phyloP scores from a whole-genome alignment of 2,888 invertebrate genomes.

The Embidobia sp. region DNA sequence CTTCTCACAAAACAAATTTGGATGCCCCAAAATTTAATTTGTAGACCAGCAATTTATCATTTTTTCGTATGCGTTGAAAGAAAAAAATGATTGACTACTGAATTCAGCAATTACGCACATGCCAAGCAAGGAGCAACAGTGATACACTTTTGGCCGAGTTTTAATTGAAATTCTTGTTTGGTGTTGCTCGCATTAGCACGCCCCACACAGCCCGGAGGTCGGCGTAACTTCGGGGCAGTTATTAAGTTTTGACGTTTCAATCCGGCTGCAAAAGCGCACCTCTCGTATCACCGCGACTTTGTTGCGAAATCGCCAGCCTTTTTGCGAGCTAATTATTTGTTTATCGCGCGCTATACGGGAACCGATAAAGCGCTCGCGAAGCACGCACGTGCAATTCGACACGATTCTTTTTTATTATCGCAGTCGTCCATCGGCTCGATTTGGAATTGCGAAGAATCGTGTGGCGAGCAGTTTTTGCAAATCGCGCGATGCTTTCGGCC shows the following conservation, averaged over 20 bases:
- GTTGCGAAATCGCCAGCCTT: conserved; percentile 4
- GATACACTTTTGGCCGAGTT: conserved; percentile 13
- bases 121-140: conserved; percentile 5
- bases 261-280: conserved; percentile 24
- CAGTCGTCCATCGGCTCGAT: conserved; percentile 26
- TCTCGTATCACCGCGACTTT: conserved; percentile 15
- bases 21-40: no score
- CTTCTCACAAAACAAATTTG: no score
- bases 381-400: conserved; percentile 41
- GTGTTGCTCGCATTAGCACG: conserved; percentile 40
- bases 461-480: neutral
- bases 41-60: no score
- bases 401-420: no score
- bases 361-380: conserved; percentile 68
- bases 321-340: conserved; percentile 76
- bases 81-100: no score
- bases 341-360: conserved; percentile 70
- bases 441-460: no score
- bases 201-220: conserved; percentile 29
- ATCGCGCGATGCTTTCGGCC: conserved; percentile 8
- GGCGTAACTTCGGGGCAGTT: conserved; percentile 51
- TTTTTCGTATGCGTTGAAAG: no score
- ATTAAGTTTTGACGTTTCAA: conserved; percentile 65
- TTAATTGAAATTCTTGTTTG: conserved; percentile 51
- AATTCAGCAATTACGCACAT: conserved; percentile 17